Evolutionary conservation across 2,888 invertebrate genomes (phyloP), one percentile per base, ranked within the genome.

Genomic region (Tenthredo amoena): DNA sequence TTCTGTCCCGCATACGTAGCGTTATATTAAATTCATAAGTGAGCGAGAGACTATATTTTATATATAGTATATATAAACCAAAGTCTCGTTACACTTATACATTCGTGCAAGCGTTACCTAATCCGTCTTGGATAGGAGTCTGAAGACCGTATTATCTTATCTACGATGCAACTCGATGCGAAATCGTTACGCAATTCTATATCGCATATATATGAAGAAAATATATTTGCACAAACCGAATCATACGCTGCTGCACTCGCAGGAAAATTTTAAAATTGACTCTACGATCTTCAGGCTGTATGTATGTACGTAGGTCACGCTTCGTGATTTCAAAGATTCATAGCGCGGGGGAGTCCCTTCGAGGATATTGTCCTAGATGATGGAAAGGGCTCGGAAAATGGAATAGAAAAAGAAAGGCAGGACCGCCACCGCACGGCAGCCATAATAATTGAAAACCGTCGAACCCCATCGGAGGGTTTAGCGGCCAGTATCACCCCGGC

Each of bases 121-220:
- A 74, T 74, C 72, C 72, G 43, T 43, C 18, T 3, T 43, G 12
- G n/a, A 40, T 18, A 74, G 43, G 10, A 43, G 72, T 43, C 2
- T 68, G 68, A 68, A 6, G 31, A 15, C 15, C 5, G 12, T 65
- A 15, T 68, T 68, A 68, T 74, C 72, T 74, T 74, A 74, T 74
- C 72, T 74, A 43, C 72, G 72, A 43, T 74, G 72, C 72, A 74
- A 74, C 72, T 74, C 12, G 72, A 74, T 26, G 72, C 72, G 72
- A 74, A 74, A 74, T 74, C 43, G 72, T 74, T 74, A 43, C 21
- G 40, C 40, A 74, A 74, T 40, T 43, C 21, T 21, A 12, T 68
- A 34, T 68, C 6, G 3, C 18, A 68, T 34, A 62, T 31, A 68
- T 34, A 62, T 26, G 9, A 26, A 62, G 10, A 62, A 62, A 62